Evolutionary conservation across 2,113 vertebrate species (phyloP), one percentile per base, ranked within the genome.

Genomic region (Dasyurus viverrinus): DNA sequence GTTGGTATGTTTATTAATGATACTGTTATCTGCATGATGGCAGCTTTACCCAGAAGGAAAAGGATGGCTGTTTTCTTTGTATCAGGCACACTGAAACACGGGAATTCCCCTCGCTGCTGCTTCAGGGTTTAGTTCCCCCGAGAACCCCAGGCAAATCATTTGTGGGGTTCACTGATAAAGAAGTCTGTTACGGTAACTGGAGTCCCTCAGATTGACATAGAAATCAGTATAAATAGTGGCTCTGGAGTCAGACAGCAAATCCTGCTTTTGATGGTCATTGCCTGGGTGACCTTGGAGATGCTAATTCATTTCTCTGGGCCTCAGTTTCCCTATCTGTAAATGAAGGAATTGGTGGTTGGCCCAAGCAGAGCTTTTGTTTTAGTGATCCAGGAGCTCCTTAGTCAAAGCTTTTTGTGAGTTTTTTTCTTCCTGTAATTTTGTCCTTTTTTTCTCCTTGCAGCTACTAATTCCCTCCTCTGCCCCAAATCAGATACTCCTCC

Each of bases 21-120:
- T 97, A 95, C 91, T 89, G 93, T 94, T 94, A 93, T 90, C 95
- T 97, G 91, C 92, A 89, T 92, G 91, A 95, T 90, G 94, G 95
- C 92, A 97, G 93, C 57, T 92, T 92, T 92, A 93, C 96, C 96
- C 89, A 54, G 97, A 94, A 97, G 94, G 94, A 96, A 93, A 96
- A 96, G 27, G 53, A 92, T 94, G 93, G 96, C 52, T 54, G 93
- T 92, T 95, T 93, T 93, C 54, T 93, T 60, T 53, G 22, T 89
- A 52, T 90, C 42, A 91, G 90, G 54, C 92, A 92, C 23, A 36
- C 48, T 90, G 30, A 53, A 93, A 50, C 1, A 1, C 91, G 16
- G 93, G 94, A 94, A 93, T 96, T 96, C 46, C 91, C 96, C 94
- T 57, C 42, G 68, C 93, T 42, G 92, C 54, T 46, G 96, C 46